These are phyloP conservation scores for Drosophila anomalata DNA, from an alignment of 2,888 invertebrate species.

Conservation along the genomic window DNA sequence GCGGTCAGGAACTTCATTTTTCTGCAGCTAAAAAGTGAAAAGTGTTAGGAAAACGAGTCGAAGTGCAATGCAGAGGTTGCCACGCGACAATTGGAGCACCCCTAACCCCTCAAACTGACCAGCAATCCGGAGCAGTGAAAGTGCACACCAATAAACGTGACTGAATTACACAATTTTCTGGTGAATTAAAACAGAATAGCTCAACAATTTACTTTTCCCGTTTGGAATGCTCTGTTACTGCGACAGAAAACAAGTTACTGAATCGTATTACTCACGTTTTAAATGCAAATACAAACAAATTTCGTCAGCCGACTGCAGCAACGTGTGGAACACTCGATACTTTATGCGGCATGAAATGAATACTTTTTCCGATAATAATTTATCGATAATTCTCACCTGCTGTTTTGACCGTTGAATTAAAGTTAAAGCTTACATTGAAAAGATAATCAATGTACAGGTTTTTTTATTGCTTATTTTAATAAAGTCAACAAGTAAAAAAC, in stretches of 20 bases:
- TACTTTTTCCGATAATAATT: neutral
- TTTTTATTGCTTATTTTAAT: constrained; percentile 24
- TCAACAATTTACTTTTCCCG: neutral
- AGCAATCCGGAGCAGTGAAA: constrained; percentile 58
- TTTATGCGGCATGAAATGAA: constrained; percentile 30
- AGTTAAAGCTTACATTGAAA: neutral
- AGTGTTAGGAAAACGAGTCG: neutral
- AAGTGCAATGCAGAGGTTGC: constrained; percentile 47
- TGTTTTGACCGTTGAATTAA: neutral
- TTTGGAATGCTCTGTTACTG: neutral
- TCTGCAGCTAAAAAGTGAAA: constrained; percentile 1
- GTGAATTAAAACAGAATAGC: constrained; percentile 1
- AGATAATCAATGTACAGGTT: no score
- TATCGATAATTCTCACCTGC: neutral
- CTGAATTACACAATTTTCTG: constrained; percentile 29
- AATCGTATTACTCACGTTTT: constrained; percentile 66
- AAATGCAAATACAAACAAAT: constrained; percentile 58
- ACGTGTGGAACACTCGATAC: constrained; percentile 60
- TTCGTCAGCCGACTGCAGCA: constrained; percentile 73
- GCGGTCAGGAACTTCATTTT: constrained; percentile 84
- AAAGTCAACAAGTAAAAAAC: constrained; percentile 39
- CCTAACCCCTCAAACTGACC: constrained; percentile 19
- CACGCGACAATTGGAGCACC: constrained; percentile 59
- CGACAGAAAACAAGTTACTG: constrained; percentile 6
- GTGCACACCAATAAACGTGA: constrained; percentile 54